These are phyloP conservation scores for Oreohelix idahoensis DNA, from an alignment of 1,140 invertebrate genomes.

Conservation along the genomic window DNA sequence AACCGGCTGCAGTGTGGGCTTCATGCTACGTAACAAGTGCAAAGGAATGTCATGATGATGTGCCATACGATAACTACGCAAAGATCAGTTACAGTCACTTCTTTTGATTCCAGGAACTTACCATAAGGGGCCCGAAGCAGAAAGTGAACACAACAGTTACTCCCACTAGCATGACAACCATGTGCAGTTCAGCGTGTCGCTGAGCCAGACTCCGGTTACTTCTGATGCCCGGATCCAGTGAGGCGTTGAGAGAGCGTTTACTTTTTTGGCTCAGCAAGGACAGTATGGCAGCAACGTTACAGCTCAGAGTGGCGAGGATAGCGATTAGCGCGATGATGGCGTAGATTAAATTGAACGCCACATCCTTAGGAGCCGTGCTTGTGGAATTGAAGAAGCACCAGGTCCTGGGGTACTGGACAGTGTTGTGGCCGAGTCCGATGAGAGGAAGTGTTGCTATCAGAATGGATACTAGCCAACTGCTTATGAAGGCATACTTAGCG, in stretches of 20 bases:
- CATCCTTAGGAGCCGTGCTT: slow-evolving; percentile 49
- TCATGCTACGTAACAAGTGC: too few species aligned
- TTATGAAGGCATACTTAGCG: slow-evolving; percentile 60
- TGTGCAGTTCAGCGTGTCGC: slow-evolving; percentile 72
- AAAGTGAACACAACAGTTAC: slow-evolving; percentile 72
- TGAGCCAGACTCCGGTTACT: slow-evolving; percentile 58
- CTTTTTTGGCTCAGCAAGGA: slow-evolving; percentile 60
- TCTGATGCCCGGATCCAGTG: slow-evolving; percentile 48
- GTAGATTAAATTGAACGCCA: slow-evolving; percentile 65
- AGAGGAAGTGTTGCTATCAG: slow-evolving; percentile 70
- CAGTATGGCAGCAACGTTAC: slow-evolving; percentile 66
- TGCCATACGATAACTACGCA: too few species aligned
- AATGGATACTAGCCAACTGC: slow-evolving; percentile 64
- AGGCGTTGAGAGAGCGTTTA: slow-evolving; percentile 51
- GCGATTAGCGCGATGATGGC: slow-evolving; percentile 60
- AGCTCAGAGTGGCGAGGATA: slow-evolving; percentile 63
- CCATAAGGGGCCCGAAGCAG: slow-evolving; percentile 72
- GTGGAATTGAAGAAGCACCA: slow-evolving; percentile 74
- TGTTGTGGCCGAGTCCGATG: slow-evolving; percentile 68
- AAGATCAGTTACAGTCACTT: too few species aligned
- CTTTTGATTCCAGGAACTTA: slow-evolving; percentile 51
- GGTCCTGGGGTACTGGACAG: slow-evolving; percentile 68
- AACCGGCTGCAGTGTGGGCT: too few species aligned
- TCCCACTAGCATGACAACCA: slow-evolving; percentile 72
- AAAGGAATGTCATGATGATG: too few species aligned